A percentile compares a stretch with the other conserved stretches of the same genome.
Evolutionary conservation across 2,113 vertebrate species (phyloP).

Genomic region (Eudyptes chrysolophus): DNA sequence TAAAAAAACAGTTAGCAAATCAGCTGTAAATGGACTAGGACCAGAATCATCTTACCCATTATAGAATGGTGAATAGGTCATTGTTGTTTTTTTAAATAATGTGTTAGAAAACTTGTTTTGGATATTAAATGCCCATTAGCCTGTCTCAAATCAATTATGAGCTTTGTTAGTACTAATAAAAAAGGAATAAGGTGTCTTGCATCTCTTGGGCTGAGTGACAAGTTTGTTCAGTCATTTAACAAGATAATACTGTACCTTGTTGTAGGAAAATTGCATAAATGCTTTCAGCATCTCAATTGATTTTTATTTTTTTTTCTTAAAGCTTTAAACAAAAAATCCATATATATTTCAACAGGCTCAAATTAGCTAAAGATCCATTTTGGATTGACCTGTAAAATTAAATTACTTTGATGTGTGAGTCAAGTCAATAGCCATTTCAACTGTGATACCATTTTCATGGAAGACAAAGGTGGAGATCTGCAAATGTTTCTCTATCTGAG

Average conservation of each 20-base stretch:
- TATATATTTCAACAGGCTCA: constrained; percentile 63
- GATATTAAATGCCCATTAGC: not conserved
- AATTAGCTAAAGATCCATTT: constrained; percentile 70
- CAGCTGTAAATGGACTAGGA: not conserved
- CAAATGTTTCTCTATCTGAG: not conserved
- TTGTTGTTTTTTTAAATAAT: not conserved
- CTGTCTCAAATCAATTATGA: not conserved
- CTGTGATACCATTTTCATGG: not conserved
- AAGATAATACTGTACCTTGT: constrained; percentile 37
- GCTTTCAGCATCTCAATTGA: constrained; percentile 55
- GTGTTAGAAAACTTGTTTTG: not conserved
- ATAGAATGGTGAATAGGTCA: not conserved
- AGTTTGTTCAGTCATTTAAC: constrained; percentile 44
- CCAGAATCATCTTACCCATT: not conserved
- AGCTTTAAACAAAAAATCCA: constrained; percentile 71
- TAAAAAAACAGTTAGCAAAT: not conserved
- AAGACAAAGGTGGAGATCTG: not conserved
- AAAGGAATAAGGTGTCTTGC: not conserved
- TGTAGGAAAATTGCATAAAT: constrained; percentile 57
- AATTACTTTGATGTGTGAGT: constrained; percentile 54
- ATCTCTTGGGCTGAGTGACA: not conserved
- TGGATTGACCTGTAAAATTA: constrained; percentile 65
- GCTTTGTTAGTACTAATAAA: not conserved
- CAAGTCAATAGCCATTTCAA: constrained; percentile 41
- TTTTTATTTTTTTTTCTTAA: constrained; percentile 11